Percentiles rank a stretch among this genome's conserved stretches.
phyloP scores from a whole-genome alignment of 2,888 invertebrate genomes.

The Dichetophora obliterata region DNA sequence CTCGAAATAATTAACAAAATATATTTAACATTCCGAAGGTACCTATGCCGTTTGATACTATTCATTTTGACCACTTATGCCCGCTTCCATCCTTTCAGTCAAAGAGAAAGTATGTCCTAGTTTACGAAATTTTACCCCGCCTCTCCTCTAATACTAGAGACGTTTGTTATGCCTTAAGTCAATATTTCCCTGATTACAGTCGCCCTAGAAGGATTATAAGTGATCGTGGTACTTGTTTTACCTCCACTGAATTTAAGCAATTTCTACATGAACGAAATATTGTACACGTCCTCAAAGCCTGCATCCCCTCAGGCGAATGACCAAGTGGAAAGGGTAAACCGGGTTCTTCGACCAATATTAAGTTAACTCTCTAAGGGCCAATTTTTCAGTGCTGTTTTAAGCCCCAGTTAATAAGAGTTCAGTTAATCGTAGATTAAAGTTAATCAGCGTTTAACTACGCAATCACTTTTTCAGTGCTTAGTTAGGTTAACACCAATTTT shows the following conservation, averaged over 20 bases:
- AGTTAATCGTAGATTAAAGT: too few relatives aligned
- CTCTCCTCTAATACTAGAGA: conserved; percentile 28
- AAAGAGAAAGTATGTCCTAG: conserved; percentile 26
- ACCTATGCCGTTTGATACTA: conserved; percentile 29
- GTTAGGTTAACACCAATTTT: too few relatives aligned
- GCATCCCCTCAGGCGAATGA: background rate
- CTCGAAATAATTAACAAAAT: too few relatives aligned
- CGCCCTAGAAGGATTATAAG: too few relatives aligned
- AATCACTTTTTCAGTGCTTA: too few relatives aligned
- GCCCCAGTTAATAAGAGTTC: too few relatives aligned
- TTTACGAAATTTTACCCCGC: conserved; percentile 20
- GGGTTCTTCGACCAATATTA: conserved; percentile 33
- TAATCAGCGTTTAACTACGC: too few relatives aligned
- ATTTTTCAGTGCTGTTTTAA: too few relatives aligned
- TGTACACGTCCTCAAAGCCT: background rate
- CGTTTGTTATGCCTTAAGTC: conserved; percentile 30
- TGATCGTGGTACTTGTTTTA: too few relatives aligned
- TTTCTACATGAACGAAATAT: conserved; percentile 2
- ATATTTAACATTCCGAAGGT: conserved; percentile 34
- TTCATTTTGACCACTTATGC: conserved; percentile 33
- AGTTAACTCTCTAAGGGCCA: conserved; percentile 34
- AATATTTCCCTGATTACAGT: conserved; percentile 45
- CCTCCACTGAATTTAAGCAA: too few relatives aligned
- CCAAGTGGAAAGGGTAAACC: conserved; percentile 17
- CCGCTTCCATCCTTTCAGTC: conserved; percentile 22